Evolutionary conservation across 2,113 vertebrate species (phyloP).

Genomic region (Patagioenas fasciata): DNA sequence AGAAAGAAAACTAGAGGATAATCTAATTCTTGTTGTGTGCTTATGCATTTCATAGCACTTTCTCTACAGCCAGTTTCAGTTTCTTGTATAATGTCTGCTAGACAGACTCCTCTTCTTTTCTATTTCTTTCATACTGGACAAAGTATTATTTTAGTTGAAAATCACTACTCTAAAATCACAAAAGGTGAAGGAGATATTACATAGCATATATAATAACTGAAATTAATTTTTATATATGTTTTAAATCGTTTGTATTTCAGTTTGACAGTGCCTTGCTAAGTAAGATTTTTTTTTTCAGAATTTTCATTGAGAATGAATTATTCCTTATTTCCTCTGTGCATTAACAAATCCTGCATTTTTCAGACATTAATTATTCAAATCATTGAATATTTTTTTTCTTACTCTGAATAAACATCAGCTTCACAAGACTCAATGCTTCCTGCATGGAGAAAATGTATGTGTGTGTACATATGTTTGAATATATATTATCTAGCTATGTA

Average conservation of each 20-base stretch:
- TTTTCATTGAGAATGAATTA: neutral
- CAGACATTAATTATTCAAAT: neutral
- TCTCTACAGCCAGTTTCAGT: neutral
- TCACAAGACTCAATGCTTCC: neutral
- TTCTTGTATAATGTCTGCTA: neutral
- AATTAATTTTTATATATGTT: neutral
- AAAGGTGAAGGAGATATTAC: neutral
- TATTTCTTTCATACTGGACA: neutral
- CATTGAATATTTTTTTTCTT: neutral
- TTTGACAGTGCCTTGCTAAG: neutral
- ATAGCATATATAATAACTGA: neutral
- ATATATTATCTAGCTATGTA: neutral
- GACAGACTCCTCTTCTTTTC: neutral
- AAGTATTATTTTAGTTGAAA: neutral
- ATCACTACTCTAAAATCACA: neutral
- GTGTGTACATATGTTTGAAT: rapidly evolving
- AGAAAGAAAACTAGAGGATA: neutral
- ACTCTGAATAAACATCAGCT: neutral
- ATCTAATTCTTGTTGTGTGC: constrained; percentile 3
- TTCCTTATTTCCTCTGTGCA: neutral
- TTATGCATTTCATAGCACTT: neutral
- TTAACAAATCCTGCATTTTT: neutral
- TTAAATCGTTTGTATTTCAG: neutral
- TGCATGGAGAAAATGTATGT: neutral
- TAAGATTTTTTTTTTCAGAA: neutral